phyloP scores from a whole-genome alignment of 2,113 vertebrate species.

The Odontesthes bonariensis region DNA sequence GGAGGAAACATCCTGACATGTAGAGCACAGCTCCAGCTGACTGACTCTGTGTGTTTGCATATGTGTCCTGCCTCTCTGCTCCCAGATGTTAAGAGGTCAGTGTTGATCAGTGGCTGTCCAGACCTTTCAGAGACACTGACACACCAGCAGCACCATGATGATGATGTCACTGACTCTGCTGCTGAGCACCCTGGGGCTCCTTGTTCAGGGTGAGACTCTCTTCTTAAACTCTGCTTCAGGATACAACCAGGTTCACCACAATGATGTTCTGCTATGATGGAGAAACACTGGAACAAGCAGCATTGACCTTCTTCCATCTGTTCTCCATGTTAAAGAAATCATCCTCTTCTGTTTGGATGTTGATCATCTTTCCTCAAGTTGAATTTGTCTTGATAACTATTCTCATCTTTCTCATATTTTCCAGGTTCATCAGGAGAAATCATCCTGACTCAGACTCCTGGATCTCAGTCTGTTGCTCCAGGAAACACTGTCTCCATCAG shows the following conservation, averaged over 20 bases:
- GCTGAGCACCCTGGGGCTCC: too few species aligned
- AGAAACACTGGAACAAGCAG: slow-evolving; percentile 17
- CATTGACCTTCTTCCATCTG: slow-evolving; percentile 13
- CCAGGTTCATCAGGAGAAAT: slow-evolving; percentile 34
- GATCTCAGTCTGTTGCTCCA: slow-evolving; percentile 4
- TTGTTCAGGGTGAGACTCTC: too few species aligned
- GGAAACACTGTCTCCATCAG: slow-evolving; percentile 14
- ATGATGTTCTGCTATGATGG: slow-evolving; percentile 17
- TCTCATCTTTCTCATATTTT: slow-evolving; percentile 6
- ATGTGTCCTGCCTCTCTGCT: too few species aligned
- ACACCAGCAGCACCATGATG: background rate
- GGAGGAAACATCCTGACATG: too few species aligned
- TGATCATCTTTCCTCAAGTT: background rate
- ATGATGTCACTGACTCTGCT: slow-evolving; percentile 20
- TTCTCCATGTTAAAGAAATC: background rate
- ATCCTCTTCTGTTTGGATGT: background rate
- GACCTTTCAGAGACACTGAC: background rate
- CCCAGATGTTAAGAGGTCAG: too few species aligned
- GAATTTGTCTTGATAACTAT: background rate
- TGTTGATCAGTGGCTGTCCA: too few species aligned
- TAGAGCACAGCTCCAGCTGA: too few species aligned
- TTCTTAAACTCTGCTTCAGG: background rate
- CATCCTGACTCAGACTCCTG: background rate
- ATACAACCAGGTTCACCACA: slow-evolving; percentile 5
- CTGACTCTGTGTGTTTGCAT: too few species aligned